phyloP scores from a whole-genome alignment of 2,888 invertebrate species.

The Diaphora mendica region DNA sequence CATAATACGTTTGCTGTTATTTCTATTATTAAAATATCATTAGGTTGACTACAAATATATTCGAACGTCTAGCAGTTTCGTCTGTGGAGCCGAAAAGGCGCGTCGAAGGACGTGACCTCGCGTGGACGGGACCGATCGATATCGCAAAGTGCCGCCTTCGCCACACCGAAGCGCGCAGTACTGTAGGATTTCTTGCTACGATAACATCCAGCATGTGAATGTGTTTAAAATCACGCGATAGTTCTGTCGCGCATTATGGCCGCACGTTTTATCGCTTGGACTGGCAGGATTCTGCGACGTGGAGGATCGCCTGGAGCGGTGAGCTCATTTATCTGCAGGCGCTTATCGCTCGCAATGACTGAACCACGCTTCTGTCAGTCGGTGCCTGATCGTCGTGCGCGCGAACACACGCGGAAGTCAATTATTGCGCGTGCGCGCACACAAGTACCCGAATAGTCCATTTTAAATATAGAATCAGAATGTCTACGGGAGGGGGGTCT shows the following conservation, averaged over 20 bases:
- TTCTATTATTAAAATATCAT: constrained; percentile 9
- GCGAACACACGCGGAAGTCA: constrained; percentile 85
- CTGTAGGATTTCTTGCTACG: constrained; percentile 73
- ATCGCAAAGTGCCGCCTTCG: constrained; percentile 70
- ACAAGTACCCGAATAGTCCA: constrained; percentile 84
- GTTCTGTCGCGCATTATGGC: constrained; percentile 62
- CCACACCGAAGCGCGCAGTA: constrained; percentile 74
- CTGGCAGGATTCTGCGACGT: constrained; percentile 78
- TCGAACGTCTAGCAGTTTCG: constrained; percentile 40
- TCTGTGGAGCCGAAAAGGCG: constrained; percentile 76
- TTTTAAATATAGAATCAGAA: constrained; percentile 83
- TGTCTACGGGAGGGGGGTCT: constrained; percentile 86
- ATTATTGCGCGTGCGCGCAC: constrained; percentile 83
- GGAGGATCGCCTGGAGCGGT: constrained; percentile 84
- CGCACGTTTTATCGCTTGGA: constrained; percentile 77
- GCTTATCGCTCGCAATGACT: constrained; percentile 76
- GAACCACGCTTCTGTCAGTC: constrained; percentile 79
- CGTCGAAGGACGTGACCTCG: constrained; percentile 86
- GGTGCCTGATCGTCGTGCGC: constrained; percentile 81
- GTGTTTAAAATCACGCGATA: constrained; percentile 48
- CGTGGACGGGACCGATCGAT: constrained; percentile 79
- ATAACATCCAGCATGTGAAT: constrained; percentile 67
- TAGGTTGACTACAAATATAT: constrained; percentile 9
- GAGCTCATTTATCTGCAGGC: constrained; percentile 80
- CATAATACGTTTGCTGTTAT: not conserved